Conservation (phyloP, 92 coral and sea anemone species). For the Meandrina meandrites region DNA sequence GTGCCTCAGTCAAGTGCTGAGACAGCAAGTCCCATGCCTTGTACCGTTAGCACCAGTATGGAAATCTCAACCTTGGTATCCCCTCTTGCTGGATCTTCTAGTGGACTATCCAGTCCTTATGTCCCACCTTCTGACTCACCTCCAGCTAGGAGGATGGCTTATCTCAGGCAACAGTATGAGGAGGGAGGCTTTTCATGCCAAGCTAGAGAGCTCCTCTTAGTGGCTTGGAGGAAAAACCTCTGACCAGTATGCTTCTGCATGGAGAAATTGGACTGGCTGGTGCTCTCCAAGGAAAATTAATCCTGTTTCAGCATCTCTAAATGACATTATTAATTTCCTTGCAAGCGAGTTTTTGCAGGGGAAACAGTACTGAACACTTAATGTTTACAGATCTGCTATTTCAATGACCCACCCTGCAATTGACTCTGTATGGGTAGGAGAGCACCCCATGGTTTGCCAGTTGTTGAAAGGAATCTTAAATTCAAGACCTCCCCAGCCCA, state of each 20-base stretch:
- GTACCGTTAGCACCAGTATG: conserved; percentile 10
- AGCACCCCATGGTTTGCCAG: conserved; percentile 49
- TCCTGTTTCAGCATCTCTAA: not conserved
- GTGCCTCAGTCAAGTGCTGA: conserved; percentile 1
- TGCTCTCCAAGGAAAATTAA: not conserved
- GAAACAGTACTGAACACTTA: conserved; percentile 23
- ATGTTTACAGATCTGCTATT: conserved; percentile 60
- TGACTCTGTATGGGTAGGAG: conserved; percentile 50
- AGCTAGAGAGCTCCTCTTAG: conserved; percentile 47
- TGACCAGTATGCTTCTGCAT: conserved; percentile 11
- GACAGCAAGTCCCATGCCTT: conserved; percentile 2
- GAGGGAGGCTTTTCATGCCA: conserved; percentile 33
- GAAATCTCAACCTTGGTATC: conserved; percentile 9
- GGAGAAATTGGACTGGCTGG: conserved; percentile 27
- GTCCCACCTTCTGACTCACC: conserved; percentile 26
- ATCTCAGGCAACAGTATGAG: conserved; percentile 40
- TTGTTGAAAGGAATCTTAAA: conserved; percentile 54
- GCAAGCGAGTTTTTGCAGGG: not conserved
- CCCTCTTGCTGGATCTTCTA: not conserved
- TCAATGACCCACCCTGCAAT: conserved; percentile 46
- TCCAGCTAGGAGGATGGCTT: conserved; percentile 55
- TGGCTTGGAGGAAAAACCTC: conserved; percentile 56
- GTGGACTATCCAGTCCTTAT: conserved; percentile 7
- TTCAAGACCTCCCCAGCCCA: conserved; percentile 50
- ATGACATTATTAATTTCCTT: not conserved